A percentile compares a stretch with the other conserved stretches of the same genome.
phyloP scores from a whole-genome alignment of 2,113 vertebrate genomes.

The Megaptera novaeangliae region DNA sequence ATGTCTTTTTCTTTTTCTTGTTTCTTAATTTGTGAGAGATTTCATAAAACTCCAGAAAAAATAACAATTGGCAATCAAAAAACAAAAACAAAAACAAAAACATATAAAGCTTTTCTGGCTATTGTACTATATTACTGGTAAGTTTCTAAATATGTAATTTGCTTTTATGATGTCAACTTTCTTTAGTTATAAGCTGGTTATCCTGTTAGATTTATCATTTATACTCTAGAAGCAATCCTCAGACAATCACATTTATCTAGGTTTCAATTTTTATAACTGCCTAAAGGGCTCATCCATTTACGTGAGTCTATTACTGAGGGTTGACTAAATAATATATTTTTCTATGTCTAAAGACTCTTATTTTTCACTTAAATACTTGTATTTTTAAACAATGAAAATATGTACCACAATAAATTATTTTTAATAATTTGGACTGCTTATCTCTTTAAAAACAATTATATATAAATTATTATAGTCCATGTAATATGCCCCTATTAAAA shows the following conservation, averaged over 20 bases:
- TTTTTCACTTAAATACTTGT: not conserved
- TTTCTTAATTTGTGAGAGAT: conserved; percentile 22
- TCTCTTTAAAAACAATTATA: not conserved
- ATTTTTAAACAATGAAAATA: conserved; percentile 39
- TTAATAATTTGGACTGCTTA: not conserved
- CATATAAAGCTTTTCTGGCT: not conserved
- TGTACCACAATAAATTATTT: not conserved
- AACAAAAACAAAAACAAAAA: not conserved
- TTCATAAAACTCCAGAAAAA: conserved; percentile 19
- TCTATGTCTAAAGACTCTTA: not conserved
- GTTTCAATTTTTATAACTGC: not conserved
- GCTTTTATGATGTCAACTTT: not conserved
- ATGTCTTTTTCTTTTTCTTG: not conserved
- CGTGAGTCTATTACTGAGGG: not conserved
- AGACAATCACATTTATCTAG: not conserved
- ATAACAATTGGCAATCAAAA: not conserved
- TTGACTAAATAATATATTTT: not conserved
- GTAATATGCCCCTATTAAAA: not conserved
- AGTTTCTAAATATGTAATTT: not conserved
- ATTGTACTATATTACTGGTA: not conserved
- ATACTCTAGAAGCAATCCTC: not conserved
- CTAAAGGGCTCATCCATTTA: not conserved
- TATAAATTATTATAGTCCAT: not conserved
- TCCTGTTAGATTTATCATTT: not conserved
- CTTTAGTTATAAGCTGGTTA: not conserved